These are phyloP conservation scores for Drosophila gunungcola DNA, from an alignment of 1,140 invertebrate species.

Conservation along the genomic window DNA sequence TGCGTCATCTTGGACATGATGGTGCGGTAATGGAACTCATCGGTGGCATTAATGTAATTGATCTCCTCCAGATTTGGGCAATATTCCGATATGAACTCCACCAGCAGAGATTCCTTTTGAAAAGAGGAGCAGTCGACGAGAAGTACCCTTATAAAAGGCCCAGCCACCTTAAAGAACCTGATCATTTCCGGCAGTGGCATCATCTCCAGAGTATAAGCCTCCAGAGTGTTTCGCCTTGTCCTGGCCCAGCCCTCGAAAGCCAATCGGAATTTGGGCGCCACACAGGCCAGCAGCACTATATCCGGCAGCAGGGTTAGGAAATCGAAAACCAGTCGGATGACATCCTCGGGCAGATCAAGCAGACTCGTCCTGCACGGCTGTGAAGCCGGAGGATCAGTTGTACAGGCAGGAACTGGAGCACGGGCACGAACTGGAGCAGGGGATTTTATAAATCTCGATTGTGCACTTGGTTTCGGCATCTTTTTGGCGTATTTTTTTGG, in stretches of 20 bases:
- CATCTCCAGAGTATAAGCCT: slow-evolving; percentile 46
- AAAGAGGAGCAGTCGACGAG: slow-evolving; percentile 44
- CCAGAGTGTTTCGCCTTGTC: slow-evolving; percentile 14
- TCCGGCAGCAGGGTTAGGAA: slow-evolving; percentile 44
- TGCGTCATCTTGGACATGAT: slow-evolving; percentile 43
- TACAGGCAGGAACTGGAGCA: not conserved
- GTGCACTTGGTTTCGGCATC: slow-evolving; percentile 12
- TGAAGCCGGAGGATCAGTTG: not conserved
- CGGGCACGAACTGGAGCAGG: not conserved
- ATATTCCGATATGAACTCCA: slow-evolving; percentile 61
- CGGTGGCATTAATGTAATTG: slow-evolving; percentile 56
- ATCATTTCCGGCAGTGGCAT: slow-evolving; percentile 60
- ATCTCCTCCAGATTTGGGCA: slow-evolving; percentile 65
- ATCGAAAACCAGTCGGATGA: slow-evolving; percentile 34
- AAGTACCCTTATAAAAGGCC: slow-evolving; percentile 46
- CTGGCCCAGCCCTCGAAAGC: slow-evolving; percentile 54
- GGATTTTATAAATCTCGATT: not conserved
- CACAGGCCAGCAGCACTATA: slow-evolving; percentile 53
- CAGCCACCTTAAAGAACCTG: slow-evolving; percentile 57
- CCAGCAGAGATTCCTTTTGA: slow-evolving; percentile 64
- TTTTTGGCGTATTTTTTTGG: not conserved
- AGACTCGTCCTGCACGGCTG: slow-evolving; percentile 6
- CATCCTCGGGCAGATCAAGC: slow-evolving; percentile 51
- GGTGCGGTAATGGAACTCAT: slow-evolving; percentile 57
- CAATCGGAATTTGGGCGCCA: slow-evolving; percentile 42